Evolutionary conservation across 1,140 invertebrate species (phyloP), one percentile per base, ranked within the genome.

Genomic region (Thaumatotibia leucotreta): DNA sequence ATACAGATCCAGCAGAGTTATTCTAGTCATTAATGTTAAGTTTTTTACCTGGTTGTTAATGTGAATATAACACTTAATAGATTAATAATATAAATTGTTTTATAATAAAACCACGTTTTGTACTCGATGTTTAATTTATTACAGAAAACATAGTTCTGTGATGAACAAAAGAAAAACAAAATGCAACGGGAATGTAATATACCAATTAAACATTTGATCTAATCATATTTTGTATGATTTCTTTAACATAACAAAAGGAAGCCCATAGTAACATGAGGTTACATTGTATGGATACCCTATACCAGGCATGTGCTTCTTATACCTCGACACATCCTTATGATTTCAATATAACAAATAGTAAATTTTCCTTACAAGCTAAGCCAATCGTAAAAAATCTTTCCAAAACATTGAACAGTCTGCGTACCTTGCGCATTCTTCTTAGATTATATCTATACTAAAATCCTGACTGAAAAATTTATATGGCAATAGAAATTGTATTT

Each of bases 1-100:
- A 80, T 77, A 76, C 54, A 62, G 66, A 52, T 17, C 31, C 61
- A 66, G 54, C 63, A 72, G 83, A 87, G 84, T 83, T 52, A 67
- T 67, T 89, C 86, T 89, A 89, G 86, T 89, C 86, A 89, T 76
- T 80, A 79, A 31, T 68, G 11, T 73, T 80, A 86, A 82, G 73
- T 75, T 76, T 70, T 73, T 76, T 72, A 66, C 61, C 10, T 68
- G 72, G 67, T 73, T 81, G 75, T 79, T 70, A 23, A 27, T 50
- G 20, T 35, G 35, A 22, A 35, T 23, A 77, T 68, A 75, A 74
- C 66, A 73, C 67, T 70, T 75, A 73, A 74, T 68, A 29, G 31
- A 64, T 67, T 72, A 73, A 27, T n/a, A n/a, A 72, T 70, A 71
- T 70, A 33, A 69, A 84, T 76, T 76, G 63, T 71, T 67, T 66